These are phyloP conservation scores for Rhadinocentrus ornatus DNA, from an alignment of 2,797 vertebrate species.

Conservation along the genomic window DNA sequence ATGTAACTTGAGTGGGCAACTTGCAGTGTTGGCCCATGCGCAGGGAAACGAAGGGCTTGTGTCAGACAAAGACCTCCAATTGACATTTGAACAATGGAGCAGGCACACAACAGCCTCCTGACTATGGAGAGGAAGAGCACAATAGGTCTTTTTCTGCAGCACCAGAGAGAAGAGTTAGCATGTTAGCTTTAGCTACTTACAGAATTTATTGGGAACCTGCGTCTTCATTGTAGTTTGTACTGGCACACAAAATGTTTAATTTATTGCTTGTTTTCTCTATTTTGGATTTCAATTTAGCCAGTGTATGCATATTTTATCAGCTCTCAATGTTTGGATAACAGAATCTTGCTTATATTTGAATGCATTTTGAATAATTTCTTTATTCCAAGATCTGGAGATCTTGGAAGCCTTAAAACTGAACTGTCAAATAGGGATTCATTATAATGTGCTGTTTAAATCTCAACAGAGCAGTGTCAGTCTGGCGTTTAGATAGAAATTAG, in stretches of 20 bases:
- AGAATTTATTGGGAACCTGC: neutral
- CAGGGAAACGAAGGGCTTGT: conserved; percentile 40
- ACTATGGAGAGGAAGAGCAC: conserved; percentile 53
- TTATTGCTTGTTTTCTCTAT: neutral
- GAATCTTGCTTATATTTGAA: neutral
- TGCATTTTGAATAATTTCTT: neutral
- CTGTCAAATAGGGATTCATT: neutral
- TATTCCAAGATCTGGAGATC: neutral
- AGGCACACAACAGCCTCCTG: conserved; percentile 71
- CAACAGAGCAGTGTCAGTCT: neutral
- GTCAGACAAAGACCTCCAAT: conserved; percentile 76
- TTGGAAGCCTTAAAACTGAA: neutral
- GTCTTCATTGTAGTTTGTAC: neutral
- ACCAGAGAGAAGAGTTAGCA: conserved; percentile 28
- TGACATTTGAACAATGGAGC: conserved; percentile 83
- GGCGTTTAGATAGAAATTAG: neutral
- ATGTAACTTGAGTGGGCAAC: conserved; percentile 53
- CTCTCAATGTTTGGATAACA: neutral
- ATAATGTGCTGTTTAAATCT: neutral
- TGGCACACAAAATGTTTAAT: neutral
- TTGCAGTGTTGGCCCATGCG: conserved; percentile 35
- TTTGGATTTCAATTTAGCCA: neutral
- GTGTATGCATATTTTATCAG: neutral
- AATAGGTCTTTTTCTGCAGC: conserved; percentile 73
- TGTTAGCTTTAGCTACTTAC: conserved; percentile 29